Evolutionary conservation across 2,113 vertebrate species (phyloP).

Genomic region (Delphinus delphis): DNA sequence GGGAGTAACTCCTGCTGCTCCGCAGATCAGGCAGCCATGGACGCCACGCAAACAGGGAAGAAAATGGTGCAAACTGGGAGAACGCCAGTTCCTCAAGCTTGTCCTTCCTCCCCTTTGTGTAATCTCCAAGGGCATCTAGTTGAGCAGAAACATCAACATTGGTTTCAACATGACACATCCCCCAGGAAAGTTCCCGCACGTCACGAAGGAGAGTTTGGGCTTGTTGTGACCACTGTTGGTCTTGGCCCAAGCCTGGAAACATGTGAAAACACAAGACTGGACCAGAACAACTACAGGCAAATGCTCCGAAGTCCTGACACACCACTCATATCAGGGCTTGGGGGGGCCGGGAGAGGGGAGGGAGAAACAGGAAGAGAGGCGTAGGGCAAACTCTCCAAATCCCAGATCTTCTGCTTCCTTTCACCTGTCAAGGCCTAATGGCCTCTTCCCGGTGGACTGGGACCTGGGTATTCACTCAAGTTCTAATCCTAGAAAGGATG

Average conservation of each 20-base stretch:
- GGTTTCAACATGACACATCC: neutral
- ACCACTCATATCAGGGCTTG: neutral
- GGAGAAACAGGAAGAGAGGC: neutral
- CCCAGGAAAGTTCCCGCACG: neutral
- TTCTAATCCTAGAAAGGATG: neutral
- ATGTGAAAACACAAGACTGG: neutral
- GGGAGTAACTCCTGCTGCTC: neutral
- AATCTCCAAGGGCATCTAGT: neutral
- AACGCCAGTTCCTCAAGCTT: neutral
- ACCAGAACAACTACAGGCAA: neutral
- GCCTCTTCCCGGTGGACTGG: neutral
- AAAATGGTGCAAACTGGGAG: neutral
- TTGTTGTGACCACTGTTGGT: neutral
- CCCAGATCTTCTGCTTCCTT: neutral
- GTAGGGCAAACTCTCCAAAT: neutral
- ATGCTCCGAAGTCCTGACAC: neutral
- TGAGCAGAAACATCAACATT: neutral
- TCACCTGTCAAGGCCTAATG: neutral
- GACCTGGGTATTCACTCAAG: neutral
- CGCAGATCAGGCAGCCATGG: rapidly evolving
- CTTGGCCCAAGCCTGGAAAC: neutral
- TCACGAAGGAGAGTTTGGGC: neutral
- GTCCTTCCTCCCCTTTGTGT: neutral
- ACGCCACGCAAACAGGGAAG: neutral
- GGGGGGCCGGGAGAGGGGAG: neutral